Evolutionary conservation across 2,113 vertebrate genomes (phyloP).

Genomic region (Siphamia tubifer): DNA sequence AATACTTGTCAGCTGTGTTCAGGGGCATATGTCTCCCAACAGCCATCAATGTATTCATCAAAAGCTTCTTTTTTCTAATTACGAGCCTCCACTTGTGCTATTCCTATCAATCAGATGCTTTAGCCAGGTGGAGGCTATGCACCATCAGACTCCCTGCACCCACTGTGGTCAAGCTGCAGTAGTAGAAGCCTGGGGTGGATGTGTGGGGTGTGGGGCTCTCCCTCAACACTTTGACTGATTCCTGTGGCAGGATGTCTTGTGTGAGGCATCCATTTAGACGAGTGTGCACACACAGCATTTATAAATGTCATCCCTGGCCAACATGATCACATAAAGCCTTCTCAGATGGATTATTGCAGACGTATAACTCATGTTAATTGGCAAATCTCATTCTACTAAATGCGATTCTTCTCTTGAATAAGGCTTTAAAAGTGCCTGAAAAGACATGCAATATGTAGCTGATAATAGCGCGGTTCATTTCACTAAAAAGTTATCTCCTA

Average conservation of each 20-base stretch:
- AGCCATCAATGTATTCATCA: constrained; percentile 41
- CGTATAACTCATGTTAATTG: constrained; percentile 75
- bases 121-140: not conserved
- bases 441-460: constrained; percentile 23
- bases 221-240: constrained; percentile 66
- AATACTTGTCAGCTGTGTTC: constrained; percentile 42
- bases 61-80: constrained; percentile 25
- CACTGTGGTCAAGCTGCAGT: constrained; percentile 9
- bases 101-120: constrained; percentile 25
- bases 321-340: constrained; percentile 75
- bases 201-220: not conserved
- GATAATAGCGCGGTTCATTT: constrained; percentile 35
- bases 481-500: constrained; percentile 26
- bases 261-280: constrained; percentile 72
- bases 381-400: constrained; percentile 70
- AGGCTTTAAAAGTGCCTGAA: constrained; percentile 52
- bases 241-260: constrained; percentile 59
- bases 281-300: constrained; percentile 78
- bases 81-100: not conserved
- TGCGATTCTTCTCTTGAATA: constrained; percentile 59
- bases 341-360: constrained; percentile 65
- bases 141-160: not conserved
- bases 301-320: constrained; percentile 77
- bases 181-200: not conserved
- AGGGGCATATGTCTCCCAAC: constrained; percentile 23